Conservation (phyloP, 2,113 vertebrate genomes). For the Gambusia affinis region DNA sequence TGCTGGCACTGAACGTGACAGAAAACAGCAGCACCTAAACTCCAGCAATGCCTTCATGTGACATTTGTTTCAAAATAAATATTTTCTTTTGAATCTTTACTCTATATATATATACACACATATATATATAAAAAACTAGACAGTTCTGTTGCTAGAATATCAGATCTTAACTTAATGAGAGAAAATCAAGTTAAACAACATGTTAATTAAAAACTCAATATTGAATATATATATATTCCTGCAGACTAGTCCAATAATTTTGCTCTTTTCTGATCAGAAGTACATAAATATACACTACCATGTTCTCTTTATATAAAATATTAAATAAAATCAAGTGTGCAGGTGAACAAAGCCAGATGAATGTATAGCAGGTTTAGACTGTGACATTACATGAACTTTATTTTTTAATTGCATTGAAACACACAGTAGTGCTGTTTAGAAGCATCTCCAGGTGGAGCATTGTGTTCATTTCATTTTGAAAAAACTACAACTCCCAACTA, state of each 20-base stretch:
- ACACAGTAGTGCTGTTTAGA: too few relatives aligned
- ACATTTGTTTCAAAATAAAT: not conserved
- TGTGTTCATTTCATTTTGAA: too few relatives aligned
- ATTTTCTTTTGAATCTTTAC: not conserved
- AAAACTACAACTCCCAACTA: too few relatives aligned
- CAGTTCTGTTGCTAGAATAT: not conserved
- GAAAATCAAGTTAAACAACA: too few relatives aligned
- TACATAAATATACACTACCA: not conserved
- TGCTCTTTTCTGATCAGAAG: not conserved
- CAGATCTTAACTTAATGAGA: too few relatives aligned
- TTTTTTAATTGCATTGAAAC: too few relatives aligned
- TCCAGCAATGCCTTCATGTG: not conserved
- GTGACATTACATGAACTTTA: too few relatives aligned
- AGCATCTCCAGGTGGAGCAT: too few relatives aligned
- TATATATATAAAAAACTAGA: not conserved
- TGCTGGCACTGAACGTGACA: not conserved
- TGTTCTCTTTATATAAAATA: not conserved
- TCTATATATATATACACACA: too few relatives aligned
- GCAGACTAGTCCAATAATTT: not conserved
- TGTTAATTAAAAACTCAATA: not conserved
- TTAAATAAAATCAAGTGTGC: too few relatives aligned
- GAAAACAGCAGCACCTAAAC: not conserved
- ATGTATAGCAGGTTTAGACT: too few relatives aligned
- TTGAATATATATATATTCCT: not conserved
- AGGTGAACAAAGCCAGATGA: too few relatives aligned